Base-by-base conservation (phyloP, 2,888 invertebrate genomes). In the Agrochola circellaris region DNA sequence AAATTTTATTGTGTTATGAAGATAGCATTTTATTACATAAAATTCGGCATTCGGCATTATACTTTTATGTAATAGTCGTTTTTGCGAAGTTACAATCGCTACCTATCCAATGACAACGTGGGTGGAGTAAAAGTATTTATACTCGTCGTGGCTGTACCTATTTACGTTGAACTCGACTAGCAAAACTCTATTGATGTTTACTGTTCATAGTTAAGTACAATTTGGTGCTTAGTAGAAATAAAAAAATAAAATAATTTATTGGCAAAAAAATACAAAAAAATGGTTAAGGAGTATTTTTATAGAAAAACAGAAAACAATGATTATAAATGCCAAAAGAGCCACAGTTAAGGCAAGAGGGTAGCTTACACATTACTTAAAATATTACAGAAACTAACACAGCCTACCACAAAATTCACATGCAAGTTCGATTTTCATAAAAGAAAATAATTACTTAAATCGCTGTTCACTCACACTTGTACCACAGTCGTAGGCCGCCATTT, bases 401-500 rank as follows among this genome's bases (percentile, higher is more conserved):
- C 11, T 5, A 15, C 26, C 17, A 38, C 17, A 54, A 58, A 58
- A 71, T 13, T 38, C 38, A 71, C 26, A n/a, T n/a, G 8, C 13
- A 34, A 56, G 8, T 38, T 2, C 9, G 2, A 51, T 60, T 26
- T 15, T 0, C 20, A 51, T 2, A 71, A 71, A 76, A 58, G 3
- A n/a, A 70, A 66, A 30, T 56, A 26, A 26, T 54, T n/a, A 34
- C 7, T 1, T 45, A 69, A 68, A 72, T 23, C 71, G 77, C 81
- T 75, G 0, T 1, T 68, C 75, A 79, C 87, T 87, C 67, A 75
- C 20, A 30, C 70, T 88, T 86, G 74, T 7, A 82, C 89, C 91
- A 83, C 71, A 71, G 78, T 42, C 77, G 60, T 77, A 88, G 84
- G 88, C 90, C 90, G 93, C 91, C 92, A 94, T 94, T 94, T 93